Evolutionary conservation across 2,113 vertebrate species (phyloP).

Genomic region (Leptocoma aspasia): DNA sequence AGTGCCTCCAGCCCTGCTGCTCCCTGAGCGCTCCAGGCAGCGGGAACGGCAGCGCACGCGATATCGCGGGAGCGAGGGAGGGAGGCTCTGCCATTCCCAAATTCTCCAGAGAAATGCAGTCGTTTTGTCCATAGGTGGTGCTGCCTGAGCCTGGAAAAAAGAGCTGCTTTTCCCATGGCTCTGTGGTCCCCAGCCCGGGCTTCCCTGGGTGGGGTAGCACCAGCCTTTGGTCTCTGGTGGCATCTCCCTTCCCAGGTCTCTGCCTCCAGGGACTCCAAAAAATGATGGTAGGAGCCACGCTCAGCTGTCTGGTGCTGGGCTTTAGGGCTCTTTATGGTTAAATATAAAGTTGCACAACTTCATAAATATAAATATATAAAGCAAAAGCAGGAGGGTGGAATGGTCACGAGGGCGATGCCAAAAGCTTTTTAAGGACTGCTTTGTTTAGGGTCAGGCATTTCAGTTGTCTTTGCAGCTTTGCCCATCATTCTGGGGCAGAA

Average conservation of each 20-base stretch:
- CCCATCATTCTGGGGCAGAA: neutral
- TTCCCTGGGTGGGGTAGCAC: neutral
- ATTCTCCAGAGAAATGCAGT: neutral
- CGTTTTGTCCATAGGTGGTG: constrained; percentile 39
- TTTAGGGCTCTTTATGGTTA: neutral
- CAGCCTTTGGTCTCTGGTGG: rapidly evolving
- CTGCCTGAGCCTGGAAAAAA: neutral
- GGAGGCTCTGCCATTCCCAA: neutral
- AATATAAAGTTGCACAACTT: neutral
- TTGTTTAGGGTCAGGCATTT: neutral
- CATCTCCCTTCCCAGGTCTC: rapidly evolving
- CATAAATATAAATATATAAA: neutral
- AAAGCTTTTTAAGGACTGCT: neutral
- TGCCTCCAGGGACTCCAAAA: neutral
- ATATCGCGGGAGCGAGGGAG: rapidly evolving
- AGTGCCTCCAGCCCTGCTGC: neutral
- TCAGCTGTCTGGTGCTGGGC: neutral
- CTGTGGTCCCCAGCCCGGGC: rapidly evolving
- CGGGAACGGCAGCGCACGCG: rapidly evolving
- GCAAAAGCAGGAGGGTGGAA: neutral
- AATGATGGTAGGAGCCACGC: rapidly evolving
- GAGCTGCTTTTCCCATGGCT: neutral
- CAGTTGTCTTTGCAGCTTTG: neutral
- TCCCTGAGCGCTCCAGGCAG: neutral
- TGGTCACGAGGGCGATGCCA: rapidly evolving